Percentiles rank a stretch among this genome's conserved stretches.
phyloP scores from a whole-genome alignment of 1,140 invertebrate species.

The Spodoptera litura region DNA sequence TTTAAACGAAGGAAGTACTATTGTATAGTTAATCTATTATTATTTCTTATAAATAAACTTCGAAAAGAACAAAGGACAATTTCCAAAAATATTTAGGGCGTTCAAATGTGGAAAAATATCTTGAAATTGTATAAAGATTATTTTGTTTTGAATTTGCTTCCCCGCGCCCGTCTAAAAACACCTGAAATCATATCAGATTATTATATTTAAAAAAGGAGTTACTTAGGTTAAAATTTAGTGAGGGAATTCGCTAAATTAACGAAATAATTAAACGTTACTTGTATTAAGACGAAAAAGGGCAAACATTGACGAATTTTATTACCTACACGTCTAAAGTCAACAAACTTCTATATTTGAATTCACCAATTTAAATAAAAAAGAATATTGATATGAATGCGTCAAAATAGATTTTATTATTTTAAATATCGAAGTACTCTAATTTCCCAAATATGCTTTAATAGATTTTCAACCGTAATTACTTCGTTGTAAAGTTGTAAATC shows the following conservation, averaged over 20 bases:
- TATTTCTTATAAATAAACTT: neutral
- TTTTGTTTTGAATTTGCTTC: conserved; percentile 58
- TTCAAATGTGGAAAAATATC: neutral
- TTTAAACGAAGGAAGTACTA: conserved; percentile 43
- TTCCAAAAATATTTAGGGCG: neutral
- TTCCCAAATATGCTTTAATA: neutral
- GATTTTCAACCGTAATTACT: neutral
- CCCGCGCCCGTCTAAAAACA: conserved; percentile 63
- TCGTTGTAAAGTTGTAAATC: conserved; percentile 31
- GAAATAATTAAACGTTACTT: conserved; percentile 41
- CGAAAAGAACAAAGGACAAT: neutral
- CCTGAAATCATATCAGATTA: conserved; percentile 79
- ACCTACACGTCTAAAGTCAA: conserved; percentile 7
- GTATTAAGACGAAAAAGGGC: conserved; percentile 17
- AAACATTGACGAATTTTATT: neutral
- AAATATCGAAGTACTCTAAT: no score
- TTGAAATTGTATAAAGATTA: conserved; percentile 44
- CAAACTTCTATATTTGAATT: conserved; percentile 15
- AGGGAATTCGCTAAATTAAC: conserved; percentile 56
- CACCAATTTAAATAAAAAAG: conserved; percentile 35
- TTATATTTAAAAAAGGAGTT: conserved; percentile 64
- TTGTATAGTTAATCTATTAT: conserved; percentile 12
- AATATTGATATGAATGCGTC: neutral
- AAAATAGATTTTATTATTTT: no score
- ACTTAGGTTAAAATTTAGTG: conserved; percentile 61